These are phyloP conservation scores for Canis aureus DNA, from an alignment of 2,113 vertebrate species.

Conservation along the genomic window DNA sequence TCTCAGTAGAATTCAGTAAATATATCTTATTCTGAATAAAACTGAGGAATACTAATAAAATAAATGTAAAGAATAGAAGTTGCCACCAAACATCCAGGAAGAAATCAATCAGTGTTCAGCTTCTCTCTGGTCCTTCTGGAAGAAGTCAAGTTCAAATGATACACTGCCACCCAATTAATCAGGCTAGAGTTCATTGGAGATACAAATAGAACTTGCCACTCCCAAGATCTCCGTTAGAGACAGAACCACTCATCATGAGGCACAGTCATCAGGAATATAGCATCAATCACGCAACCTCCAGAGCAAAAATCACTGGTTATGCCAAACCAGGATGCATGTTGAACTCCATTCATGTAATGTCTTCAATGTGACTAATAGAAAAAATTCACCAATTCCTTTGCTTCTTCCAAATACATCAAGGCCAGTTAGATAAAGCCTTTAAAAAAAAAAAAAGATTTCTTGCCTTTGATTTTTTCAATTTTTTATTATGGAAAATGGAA, in stretches of 20 bases:
- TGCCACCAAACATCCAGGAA: background rate
- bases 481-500: slow-evolving; percentile 15
- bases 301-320: background rate
- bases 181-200: background rate
- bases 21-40: slow-evolving; percentile 41
- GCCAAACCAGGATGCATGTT: background rate
- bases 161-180: background rate
- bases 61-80: background rate
- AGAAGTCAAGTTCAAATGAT: background rate
- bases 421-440: background rate
- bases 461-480: background rate
- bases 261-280: background rate
- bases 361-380: background rate
- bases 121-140: background rate
- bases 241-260: background rate
- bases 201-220: background rate
- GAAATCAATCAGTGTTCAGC: background rate
- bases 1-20: slow-evolving; percentile 8
- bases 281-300: background rate
- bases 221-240: background rate
- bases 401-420: slow-evolving; percentile 28
- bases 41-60: slow-evolving; percentile 42
- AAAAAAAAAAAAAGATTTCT: background rate
- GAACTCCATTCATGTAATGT: background rate
- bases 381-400: background rate